These are phyloP conservation scores for Tenrec ecaudatus DNA, from an alignment of 2,113 vertebrate genomes.

Conservation along the genomic window DNA sequence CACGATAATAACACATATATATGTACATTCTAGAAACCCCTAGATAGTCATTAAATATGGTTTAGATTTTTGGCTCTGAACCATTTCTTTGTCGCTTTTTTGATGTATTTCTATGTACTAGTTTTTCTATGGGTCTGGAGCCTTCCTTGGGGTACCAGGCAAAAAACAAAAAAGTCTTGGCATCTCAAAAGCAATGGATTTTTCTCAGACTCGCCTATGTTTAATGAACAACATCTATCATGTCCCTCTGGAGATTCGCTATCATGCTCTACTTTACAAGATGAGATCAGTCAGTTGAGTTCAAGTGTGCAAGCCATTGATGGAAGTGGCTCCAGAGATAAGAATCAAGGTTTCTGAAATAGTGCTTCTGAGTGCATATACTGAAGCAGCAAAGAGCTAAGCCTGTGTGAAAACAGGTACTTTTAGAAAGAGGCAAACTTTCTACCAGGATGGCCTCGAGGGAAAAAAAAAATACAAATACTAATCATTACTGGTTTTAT, in stretches of 20 bases:
- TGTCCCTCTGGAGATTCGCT: not conserved
- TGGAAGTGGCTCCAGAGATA: constrained; percentile 13
- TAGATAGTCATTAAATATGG: not conserved
- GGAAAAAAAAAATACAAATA: not conserved
- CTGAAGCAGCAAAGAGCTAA: not conserved
- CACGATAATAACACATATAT: not conserved
- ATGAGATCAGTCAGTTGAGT: constrained; percentile 35
- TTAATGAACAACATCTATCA: constrained; percentile 31
- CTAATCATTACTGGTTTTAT: not conserved
- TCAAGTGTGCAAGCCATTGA: not conserved
- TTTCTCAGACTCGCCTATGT: not conserved
- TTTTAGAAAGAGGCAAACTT: constrained; percentile 24
- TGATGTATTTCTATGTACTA: not conserved
- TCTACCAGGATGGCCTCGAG: not conserved
- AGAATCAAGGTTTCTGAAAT: not conserved
- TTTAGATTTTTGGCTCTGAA: not conserved
- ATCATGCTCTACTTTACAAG: not conserved
- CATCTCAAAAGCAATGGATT: constrained; percentile 51
- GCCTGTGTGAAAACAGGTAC: not conserved
- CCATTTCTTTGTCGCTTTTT: not conserved
- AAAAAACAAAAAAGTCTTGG: constrained; percentile 40
- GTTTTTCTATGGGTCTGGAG: constrained; percentile 11
- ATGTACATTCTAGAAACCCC: not conserved
- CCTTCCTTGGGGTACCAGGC: not conserved
- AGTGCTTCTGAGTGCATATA: not conserved